Percentiles rank a stretch among this genome's conserved stretches.
Conservation (phyloP, 2,113 vertebrate species). For the Rallus limicola region DNA sequence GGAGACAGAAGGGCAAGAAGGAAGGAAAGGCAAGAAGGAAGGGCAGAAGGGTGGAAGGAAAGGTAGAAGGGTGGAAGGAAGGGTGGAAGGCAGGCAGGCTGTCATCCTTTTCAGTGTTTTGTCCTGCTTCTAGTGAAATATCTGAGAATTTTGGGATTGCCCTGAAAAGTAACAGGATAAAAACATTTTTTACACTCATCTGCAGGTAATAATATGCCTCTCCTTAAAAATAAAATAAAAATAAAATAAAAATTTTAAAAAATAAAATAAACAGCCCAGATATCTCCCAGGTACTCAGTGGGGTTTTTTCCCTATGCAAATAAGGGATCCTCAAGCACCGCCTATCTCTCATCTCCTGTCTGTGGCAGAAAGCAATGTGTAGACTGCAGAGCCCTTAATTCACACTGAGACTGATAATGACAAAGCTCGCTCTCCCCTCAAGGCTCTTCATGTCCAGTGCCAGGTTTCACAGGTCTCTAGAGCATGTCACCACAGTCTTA, state of each 20-base stretch:
- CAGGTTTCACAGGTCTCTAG: not conserved
- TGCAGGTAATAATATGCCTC: not conserved
- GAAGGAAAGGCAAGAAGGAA: not conserved
- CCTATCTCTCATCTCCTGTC: not conserved
- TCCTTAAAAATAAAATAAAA: not conserved
- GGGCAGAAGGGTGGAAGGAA: fast-evolving
- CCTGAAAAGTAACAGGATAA: not conserved
- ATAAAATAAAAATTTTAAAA: not conserved
- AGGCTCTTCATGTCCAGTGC: not conserved
- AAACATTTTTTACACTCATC: not conserved
- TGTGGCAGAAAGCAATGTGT: not conserved
- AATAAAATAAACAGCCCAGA: not conserved
- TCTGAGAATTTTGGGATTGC: not conserved
- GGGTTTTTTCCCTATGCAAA: not conserved
- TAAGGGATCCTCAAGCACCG: not conserved
- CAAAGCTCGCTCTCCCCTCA: not conserved
- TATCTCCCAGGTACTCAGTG: not conserved
- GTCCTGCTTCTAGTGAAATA: not conserved
- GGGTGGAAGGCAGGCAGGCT: not conserved
- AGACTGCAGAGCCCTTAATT: not conserved
- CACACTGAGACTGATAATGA: not conserved
- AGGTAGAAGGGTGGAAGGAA: not conserved
- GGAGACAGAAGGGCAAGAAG: no score
- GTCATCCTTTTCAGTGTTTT: not conserved
- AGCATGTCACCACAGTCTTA: not conserved